Percentiles rank a stretch among this genome's conserved stretches.
Conservation (phyloP, 2,113 vertebrate genomes). For the Rhinoderma darwinii region DNA sequence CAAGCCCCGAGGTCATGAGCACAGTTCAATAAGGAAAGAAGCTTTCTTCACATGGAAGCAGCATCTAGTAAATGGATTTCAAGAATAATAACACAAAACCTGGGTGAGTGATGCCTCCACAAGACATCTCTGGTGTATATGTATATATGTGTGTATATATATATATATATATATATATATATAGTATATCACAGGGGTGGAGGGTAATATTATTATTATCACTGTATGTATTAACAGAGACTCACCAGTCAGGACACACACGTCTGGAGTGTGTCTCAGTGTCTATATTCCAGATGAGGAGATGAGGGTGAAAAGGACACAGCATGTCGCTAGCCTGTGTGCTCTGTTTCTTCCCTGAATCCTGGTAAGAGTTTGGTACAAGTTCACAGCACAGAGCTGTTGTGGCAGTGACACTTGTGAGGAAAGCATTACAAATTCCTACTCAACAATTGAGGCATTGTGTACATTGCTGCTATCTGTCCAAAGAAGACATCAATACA, state of each 20-base stretch:
- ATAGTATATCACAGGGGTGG: no score
- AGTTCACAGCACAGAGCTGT: constrained; percentile 36
- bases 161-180: not conserved
- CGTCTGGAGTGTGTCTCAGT: constrained; percentile 32
- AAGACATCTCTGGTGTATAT: not conserved
- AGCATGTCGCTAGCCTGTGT: constrained; percentile 1
- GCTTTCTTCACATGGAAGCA: constrained; percentile 64
- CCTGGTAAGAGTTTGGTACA: constrained; percentile 37
- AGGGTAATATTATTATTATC: not conserved
- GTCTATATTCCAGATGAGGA: constrained; percentile 44
- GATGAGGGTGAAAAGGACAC: constrained; percentile 52
- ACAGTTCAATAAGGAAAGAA: constrained; percentile 66
- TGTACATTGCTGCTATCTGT: not conserved
- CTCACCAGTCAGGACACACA: not conserved
- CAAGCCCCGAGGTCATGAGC: constrained; percentile 65
- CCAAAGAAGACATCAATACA: constrained; percentile 18
- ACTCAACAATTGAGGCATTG: constrained; percentile 37
- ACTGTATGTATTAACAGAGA: not conserved
- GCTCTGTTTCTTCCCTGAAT: not conserved
- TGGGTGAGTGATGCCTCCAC: constrained; percentile 70
- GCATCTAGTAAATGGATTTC: constrained; percentile 66
- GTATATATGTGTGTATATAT: not conserved
- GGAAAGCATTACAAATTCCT: constrained; percentile 42
- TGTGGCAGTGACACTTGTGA: constrained; percentile 31
- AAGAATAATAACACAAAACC: constrained; percentile 61